Evolutionary conservation across 1,140 invertebrate genomes (phyloP).

Genomic region (Carcinoscorpius rotundicauda): DNA sequence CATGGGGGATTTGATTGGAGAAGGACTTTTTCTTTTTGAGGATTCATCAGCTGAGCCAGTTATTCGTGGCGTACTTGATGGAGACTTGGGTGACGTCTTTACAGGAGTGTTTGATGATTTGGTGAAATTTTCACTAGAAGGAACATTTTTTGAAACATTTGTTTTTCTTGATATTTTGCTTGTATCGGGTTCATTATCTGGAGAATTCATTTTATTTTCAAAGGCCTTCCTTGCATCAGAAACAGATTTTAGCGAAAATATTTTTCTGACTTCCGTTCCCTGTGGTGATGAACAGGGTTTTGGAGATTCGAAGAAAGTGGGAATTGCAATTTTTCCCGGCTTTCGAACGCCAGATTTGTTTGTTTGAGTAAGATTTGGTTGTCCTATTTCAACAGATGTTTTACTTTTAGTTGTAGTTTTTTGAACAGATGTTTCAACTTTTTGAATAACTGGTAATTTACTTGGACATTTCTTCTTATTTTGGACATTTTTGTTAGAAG

Average conservation of each 20-base stretch:
- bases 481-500: not conserved
- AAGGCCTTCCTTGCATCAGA: conserved; percentile 28
- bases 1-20: no score
- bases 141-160: not conserved
- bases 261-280: not conserved
- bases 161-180: not conserved
- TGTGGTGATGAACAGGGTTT: conserved; percentile 18
- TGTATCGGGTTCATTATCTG: not conserved
- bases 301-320: conserved; percentile 16
- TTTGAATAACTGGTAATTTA: not conserved
- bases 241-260: conserved; percentile 13
- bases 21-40: not conserved
- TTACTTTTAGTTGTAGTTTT: not conserved
- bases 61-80: not conserved
- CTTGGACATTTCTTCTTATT: not conserved
- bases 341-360: not conserved
- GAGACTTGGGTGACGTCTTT: not conserved
- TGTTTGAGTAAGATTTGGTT: no score
- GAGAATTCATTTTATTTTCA: conserved; percentile 15
- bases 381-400: conserved; percentile 5
- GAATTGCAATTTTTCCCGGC: conserved; percentile 19
- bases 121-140: no score
- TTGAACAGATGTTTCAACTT: not conserved
- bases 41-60: not conserved
- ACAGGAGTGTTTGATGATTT: not conserved